Evolutionary conservation across 2,888 invertebrate species (phyloP).

Genomic region (Allophyes oxyacanthae): DNA sequence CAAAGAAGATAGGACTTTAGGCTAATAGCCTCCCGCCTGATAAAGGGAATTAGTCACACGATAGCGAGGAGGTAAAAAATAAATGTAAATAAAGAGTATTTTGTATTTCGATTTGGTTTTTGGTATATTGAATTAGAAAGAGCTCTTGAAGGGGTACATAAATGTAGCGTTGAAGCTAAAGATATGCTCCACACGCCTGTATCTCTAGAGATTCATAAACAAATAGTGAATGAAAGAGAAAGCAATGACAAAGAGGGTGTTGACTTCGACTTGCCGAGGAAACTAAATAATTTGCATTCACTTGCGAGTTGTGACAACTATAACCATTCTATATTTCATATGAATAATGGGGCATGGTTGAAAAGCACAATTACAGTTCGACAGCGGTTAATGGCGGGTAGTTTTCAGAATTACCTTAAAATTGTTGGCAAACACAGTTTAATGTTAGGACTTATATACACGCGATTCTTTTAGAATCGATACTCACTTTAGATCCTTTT

Average conservation of each 20-base stretch:
- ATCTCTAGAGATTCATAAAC: not conserved
- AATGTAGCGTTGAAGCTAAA: not conserved
- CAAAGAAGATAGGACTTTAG: conserved; percentile 28
- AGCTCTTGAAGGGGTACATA: not conserved
- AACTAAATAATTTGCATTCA: no score
- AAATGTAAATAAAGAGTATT: not conserved
- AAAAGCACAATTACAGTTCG: conserved; percentile 24
- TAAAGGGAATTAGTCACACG: conserved; percentile 53
- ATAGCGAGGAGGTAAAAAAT: conserved; percentile 15
- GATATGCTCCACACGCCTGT: not conserved
- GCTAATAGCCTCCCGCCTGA: conserved; percentile 48
- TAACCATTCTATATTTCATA: no score
- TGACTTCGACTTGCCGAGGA: not conserved
- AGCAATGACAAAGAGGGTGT: not conserved
- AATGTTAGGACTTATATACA: conserved; percentile 21
- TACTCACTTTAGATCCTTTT: conserved; percentile 11
- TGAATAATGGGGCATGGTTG: conserved; percentile 13
- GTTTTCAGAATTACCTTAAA: conserved; percentile 36
- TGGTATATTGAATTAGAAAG: not conserved
- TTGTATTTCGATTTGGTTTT: not conserved
- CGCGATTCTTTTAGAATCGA: conserved; percentile 31
- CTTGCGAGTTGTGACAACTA: no score
- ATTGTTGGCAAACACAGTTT: conserved; percentile 18
- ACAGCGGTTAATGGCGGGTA: conserved; percentile 20
- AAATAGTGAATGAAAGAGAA: not conserved